These are phyloP conservation scores for Euphydryas editha DNA, from an alignment of 2,888 invertebrate species.

Conservation along the genomic window DNA sequence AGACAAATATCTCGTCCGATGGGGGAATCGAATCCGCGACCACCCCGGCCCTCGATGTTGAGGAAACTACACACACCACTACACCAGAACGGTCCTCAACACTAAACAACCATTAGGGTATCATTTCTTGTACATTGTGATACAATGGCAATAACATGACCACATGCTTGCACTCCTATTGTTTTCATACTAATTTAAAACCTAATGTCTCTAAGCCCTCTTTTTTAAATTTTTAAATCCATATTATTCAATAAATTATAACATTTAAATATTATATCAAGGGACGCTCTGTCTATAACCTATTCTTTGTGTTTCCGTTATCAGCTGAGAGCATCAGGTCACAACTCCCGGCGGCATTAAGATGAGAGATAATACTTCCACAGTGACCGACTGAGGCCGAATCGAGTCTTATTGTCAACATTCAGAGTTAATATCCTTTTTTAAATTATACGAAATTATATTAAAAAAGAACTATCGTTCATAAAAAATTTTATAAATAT, in stretches of 20 bases:
- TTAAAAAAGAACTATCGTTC: background rate
- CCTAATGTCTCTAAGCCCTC: too few species aligned
- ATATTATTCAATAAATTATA: background rate
- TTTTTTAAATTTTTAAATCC: too few species aligned
- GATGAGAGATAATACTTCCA: constrained; percentile 50
- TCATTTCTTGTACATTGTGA: too few species aligned
- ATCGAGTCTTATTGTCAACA: constrained; percentile 27
- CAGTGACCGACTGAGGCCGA: constrained; percentile 28
- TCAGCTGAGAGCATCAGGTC: constrained; percentile 53
- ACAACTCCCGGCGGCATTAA: constrained; percentile 52
- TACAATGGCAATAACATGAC: too few species aligned
- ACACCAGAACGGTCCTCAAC: too few species aligned
- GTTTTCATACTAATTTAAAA: too few species aligned
- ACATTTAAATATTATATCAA: background rate
- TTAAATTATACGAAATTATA: background rate
- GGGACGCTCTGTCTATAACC: background rate
- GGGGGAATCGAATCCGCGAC: too few species aligned
- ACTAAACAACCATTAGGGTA: too few species aligned
- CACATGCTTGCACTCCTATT: too few species aligned
- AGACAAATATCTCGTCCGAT: too few species aligned
- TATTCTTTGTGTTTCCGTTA: constrained; percentile 25
- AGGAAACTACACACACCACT: too few species aligned
- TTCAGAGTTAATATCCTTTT: constrained; percentile 9
- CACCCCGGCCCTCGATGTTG: too few species aligned
- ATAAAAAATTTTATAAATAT: background rate